These are phyloP conservation scores for Drosophila azteca DNA, from an alignment of 1,140 invertebrate species.

Conservation along the genomic window DNA sequence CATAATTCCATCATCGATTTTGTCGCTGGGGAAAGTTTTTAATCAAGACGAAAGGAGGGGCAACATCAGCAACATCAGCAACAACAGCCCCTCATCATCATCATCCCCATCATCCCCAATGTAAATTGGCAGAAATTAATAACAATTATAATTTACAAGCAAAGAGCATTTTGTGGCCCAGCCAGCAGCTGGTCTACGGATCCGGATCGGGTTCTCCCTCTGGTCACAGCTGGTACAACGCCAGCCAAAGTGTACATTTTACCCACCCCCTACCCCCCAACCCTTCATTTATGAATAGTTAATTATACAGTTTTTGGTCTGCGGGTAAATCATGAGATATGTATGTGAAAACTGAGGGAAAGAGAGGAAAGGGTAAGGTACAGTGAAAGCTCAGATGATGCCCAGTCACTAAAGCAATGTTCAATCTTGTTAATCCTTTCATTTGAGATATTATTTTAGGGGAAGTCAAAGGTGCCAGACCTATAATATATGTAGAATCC, in stretches of 20 bases:
- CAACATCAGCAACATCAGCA: no score
- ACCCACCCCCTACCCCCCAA: not conserved
- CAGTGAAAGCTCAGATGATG: not conserved
- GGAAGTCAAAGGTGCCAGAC: no score
- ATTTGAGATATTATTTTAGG: not conserved
- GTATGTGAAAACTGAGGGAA: not conserved
- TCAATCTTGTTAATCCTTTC: no score
- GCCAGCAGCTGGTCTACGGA: not conserved
- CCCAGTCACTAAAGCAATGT: no score
- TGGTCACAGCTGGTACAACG: constrained; percentile 31
- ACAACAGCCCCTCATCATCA: constrained; percentile 17
- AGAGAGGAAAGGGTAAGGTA: no score
- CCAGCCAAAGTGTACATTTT: constrained; percentile 23
- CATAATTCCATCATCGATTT: constrained; percentile 63
- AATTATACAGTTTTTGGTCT: constrained; percentile 41
- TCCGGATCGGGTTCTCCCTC: constrained; percentile 9
- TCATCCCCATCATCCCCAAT: constrained; percentile 32
- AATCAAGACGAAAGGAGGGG: constrained; percentile 44
- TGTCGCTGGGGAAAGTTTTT: constrained; percentile 59
- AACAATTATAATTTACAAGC: constrained; percentile 59
- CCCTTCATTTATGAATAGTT: constrained; percentile 9
- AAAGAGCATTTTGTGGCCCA: constrained; percentile 46
- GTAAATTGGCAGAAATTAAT: constrained; percentile 64
- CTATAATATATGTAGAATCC: no score
- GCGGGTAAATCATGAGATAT: constrained; percentile 21